Base-by-base conservation (phyloP, 1,140 invertebrate genomes). In the Nilaparvata lugens region DNA sequence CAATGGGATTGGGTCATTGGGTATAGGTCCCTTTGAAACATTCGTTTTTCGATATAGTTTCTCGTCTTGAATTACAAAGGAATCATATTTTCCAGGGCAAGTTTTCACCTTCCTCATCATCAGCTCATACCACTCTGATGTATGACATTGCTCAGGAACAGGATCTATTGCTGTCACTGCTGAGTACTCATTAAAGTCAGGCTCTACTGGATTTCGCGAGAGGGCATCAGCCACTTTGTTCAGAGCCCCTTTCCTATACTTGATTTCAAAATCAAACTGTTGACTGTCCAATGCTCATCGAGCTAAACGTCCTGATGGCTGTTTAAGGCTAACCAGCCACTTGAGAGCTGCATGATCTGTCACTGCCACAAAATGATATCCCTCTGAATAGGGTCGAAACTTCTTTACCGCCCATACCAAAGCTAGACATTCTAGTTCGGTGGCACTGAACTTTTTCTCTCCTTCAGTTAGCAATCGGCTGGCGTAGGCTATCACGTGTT, bases 401-500 rank as follows among this genome's bases (percentile, higher is more conserved):
- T 71, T 65, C 28, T 71, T 62, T 5, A 76, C 67, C 1, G 68
- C 69, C 56, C 65, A 69, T 14, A 76, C 45, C 6, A 78, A 56
- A 14, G 72, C 75, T 19, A 79, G 62, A 45, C 66, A 68, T 69
- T 79, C 77, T 55, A 63, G 60, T 66, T 79, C 71, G 0, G 70
- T 74, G 0, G 66, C 65, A 1, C 64, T 54, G 60, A 71, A 78
- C 4, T 72, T 72, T 42, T 51, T 55, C 67, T 79, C 75, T 6
- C 58, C 6, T 11, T 60, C 42, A 24, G 35, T 58, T 11, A 77
- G 51, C 4, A 61, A 56, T 9, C 72, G 52, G 19, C 70, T 69
- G n/a, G 67, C 66, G 64, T 74, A 76, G 1, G 64, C 66, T 40
- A 77, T 68, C 1, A 70, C 68, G 7, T 61, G 48, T 43, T 66